Evolutionary conservation across 2,113 vertebrate genomes (phyloP).

Genomic region (human (Homo sapiens)): GRCh38 chrX:29869501-29870000

Average conservation of each 20-base stretch:
- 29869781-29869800: not conserved
- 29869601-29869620: not conserved
- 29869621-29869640: not conserved
- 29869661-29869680: not conserved
- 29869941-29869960: constrained; percentile 23
- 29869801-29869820: not conserved
- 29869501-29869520: not conserved
- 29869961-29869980: not conserved
- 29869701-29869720: not conserved
- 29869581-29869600: not conserved
- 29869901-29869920: not conserved
- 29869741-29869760: not conserved
- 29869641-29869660: not conserved
- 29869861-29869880: not conserved
- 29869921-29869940: constrained; percentile 11
- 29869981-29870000: constrained; percentile 35
- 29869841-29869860: not conserved
- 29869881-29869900: not conserved
- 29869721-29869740: not conserved
- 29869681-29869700: not conserved
- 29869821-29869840: not conserved
- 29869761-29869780: not conserved
- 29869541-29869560: not conserved
- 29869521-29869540: not conserved
- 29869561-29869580: not conserved